phyloP scores from a whole-genome alignment of 1,140 invertebrate genomes.

The Lasioglossum albipes region DNA sequence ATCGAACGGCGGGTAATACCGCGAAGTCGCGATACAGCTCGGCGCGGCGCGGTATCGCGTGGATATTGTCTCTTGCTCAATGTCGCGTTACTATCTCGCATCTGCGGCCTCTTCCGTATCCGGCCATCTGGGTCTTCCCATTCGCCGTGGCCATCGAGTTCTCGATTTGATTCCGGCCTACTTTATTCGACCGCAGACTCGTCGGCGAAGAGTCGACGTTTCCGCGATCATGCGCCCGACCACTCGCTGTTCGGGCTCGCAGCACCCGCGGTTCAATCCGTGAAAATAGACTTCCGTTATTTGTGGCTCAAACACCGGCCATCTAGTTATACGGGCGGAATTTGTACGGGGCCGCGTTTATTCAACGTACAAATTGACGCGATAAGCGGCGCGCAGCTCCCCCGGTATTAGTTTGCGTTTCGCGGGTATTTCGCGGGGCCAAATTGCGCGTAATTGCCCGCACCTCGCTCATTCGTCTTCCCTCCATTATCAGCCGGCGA shows the following conservation, averaged over 20 bases:
- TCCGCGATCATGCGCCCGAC: neutral
- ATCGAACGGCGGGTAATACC: constrained; percentile 48
- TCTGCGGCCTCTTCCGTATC: constrained; percentile 36
- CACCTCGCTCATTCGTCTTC: neutral
- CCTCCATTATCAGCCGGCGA: neutral
- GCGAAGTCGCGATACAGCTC: constrained; percentile 46
- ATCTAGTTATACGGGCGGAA: neutral
- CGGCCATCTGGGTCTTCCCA: constrained; percentile 32
- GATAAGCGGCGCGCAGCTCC: neutral
- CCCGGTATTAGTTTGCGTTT: constrained; percentile 18
- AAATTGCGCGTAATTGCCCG: constrained; percentile 45
- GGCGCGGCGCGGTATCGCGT: neutral
- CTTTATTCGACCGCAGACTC: constrained; percentile 38
- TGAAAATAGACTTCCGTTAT: constrained; percentile 26
- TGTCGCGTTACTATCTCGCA: constrained; percentile 34
- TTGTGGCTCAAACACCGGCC: neutral
- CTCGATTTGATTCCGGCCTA: constrained; percentile 26
- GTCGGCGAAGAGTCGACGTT: neutral
- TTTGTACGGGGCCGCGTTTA: neutral
- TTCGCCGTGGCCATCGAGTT: constrained; percentile 11
- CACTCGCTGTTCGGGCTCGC: too few species aligned
- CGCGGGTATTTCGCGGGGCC: constrained; percentile 11
- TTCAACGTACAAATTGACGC: constrained; percentile 8
- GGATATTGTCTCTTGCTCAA: constrained; percentile 56
- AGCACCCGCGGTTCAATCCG: neutral